phyloP scores from a whole-genome alignment of 1,140 invertebrate genomes.

The Ylistrum balloti region DNA sequence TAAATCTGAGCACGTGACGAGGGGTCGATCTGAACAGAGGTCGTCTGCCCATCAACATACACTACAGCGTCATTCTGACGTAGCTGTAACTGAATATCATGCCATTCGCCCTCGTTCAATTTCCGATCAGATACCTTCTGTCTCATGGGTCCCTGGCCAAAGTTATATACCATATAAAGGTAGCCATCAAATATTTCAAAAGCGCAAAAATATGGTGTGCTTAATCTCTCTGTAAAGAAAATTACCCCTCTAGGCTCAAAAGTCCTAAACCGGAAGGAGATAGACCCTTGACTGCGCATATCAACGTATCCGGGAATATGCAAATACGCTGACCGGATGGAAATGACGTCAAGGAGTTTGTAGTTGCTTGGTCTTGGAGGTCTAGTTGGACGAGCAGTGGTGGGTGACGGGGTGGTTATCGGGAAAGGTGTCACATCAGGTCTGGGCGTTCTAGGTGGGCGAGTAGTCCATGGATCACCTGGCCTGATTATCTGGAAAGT shows the following conservation, averaged over 20 bases:
- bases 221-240: slow-evolving; percentile 42
- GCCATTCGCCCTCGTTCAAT: slow-evolving; percentile 70
- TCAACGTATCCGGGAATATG: slow-evolving; percentile 54
- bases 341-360: slow-evolving; percentile 52
- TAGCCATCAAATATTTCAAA: slow-evolving; percentile 76
- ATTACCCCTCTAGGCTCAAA: slow-evolving; percentile 50
- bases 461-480: background rate
- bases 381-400: background rate
- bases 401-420: background rate
- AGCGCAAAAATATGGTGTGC: slow-evolving; percentile 41
- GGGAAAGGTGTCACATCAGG: background rate
- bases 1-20: background rate
- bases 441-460: background rate
- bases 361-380: slow-evolving; percentile 22
- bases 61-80: background rate
- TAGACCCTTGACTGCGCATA: slow-evolving; percentile 47
- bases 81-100: slow-evolving; percentile 64
- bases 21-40: slow-evolving; percentile 37
- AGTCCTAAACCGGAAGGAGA: slow-evolving; percentile 56
- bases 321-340: slow-evolving; percentile 36
- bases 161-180: slow-evolving; percentile 74
- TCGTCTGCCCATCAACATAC: slow-evolving; percentile 47
- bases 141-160: slow-evolving; percentile 64
- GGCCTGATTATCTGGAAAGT: slow-evolving; percentile 5
- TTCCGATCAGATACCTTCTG: slow-evolving; percentile 59